Evolutionary conservation across 2,797 vertebrate genomes (phyloP), one percentile per base, ranked within the genome.

Genomic region (Menidia menidia): DNA sequence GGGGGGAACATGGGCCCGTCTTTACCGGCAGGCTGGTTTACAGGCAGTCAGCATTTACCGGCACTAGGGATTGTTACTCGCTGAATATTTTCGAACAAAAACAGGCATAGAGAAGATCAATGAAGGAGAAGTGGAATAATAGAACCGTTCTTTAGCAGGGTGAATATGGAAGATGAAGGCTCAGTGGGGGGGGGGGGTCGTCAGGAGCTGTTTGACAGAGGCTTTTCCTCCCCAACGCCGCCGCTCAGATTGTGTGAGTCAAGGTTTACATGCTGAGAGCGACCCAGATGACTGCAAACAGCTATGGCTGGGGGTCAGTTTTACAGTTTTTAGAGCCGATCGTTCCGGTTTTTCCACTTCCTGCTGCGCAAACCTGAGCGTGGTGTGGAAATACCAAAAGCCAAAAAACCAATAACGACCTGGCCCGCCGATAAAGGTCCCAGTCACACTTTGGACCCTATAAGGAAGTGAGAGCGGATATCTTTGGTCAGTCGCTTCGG

Each of bases 181-280:
- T n/a, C 5, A 1, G 48, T 64, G 75, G 68, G 77, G 83, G 75
- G 68, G 77, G 83, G 80, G 66, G 15, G 32, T n/a, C 33, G 10
- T 85, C 73, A 69, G 60, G 71, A 65, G 71, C 76, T 44, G 58
- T 66, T 75, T 80, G 79, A 79, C 81, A 74, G 75, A 77, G 70
- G 47, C 51, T 82, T 78, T 71, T 76, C 62, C 66, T 52, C 18
- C 56, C 55, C 71, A 63, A 71, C 53, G 25, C 69, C 72, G 59
- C 47, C 71, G 81, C 71, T 35, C 30, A 42, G 68, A 70, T 13
- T 75, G 64, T 77, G 15, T 48, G 64, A 56, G 79, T 61, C 25
- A 1, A 1, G 73, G 58, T 64, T 4, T 18, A 52, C 70, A 82
- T 77, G 84, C 80, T 83, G 83, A 25, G 25, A 25, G 25, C 25